Base-by-base conservation (phyloP, 2,797 vertebrate genomes). In the Cichlasoma orientale region DNA sequence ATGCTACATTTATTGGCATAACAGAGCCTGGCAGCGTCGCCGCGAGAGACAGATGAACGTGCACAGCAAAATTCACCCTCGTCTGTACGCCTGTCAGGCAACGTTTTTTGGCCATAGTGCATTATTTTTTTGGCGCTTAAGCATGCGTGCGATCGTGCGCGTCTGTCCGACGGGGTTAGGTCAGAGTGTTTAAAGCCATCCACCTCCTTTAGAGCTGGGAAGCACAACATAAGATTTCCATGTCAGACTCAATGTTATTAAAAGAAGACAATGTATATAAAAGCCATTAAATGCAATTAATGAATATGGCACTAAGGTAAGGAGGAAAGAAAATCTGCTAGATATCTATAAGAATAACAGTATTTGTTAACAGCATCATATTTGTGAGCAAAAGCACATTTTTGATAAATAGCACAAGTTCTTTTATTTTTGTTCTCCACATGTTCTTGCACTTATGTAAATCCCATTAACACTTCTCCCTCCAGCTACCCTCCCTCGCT, bases 381-480 rank as follows among this genome's bases (percentile, higher is more conserved):
- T 59, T 63, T 63, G 4, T 74, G 50, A 50, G 74, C 13, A 77
- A 38, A 16, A 58, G 16, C n/a, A 57, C 2, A 16, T 63, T 55
- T 44, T 31, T 31, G 6, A 29, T 13, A 31, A 36, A 44, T 13
- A 19, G 21, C 53, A 31, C 66, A 72, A 6, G 14, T 16, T 16
- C 19, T 41, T 58, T 57, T 58, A 55, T 44, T 58, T 77, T 74
- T 55, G 10, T 38, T 41, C 27, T n/a, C 16, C n/a, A 23, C 57
- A 70, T 63, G 53, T 44, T 82, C 63, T 31, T 25, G 44, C 72
- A 75, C 53, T 90, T 82, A 75, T 85, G 72, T 82, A 85, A 87
- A 88, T 81, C 69, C 68, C 56, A 82, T 82, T 78, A 88, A 81
- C 56, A 78, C 72, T 72, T 86, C 68, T 75, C 74, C 73, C 72